Evolutionary conservation across 23 tunicate species (phyloP).

Genomic region (Oikopleura vanhoeffeni): DNA sequence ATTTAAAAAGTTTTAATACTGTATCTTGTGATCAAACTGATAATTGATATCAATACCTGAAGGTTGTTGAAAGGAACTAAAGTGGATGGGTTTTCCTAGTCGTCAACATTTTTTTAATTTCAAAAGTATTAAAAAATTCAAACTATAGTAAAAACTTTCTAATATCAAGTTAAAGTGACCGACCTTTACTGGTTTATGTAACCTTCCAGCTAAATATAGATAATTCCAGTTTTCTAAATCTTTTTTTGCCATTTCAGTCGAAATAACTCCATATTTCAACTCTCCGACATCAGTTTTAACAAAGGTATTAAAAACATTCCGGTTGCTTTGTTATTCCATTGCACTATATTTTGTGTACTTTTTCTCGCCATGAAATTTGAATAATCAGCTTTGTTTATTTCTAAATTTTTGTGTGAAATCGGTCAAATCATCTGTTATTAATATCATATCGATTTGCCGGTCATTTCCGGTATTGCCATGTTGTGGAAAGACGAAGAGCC

Average conservation of each 20-base stretch:
- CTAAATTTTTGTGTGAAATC: slow-evolving; percentile 40
- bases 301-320: slow-evolving; percentile 41
- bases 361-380: slow-evolving; percentile 22
- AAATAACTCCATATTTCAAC: slow-evolving; percentile 66
- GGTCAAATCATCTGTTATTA: slow-evolving; percentile 27
- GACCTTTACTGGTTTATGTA: slow-evolving; percentile 68
- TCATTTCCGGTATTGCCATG: slow-evolving; percentile 20
- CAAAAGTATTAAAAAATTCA: too few relatives aligned
- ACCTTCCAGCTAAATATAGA: slow-evolving; percentile 63
- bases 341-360: slow-evolving; percentile 18
- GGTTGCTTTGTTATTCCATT: slow-evolving; percentile 46
- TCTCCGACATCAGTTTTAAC: slow-evolving; percentile 27
- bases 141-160: too few relatives aligned
- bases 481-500: slow-evolving; percentile 94
- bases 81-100: too few relatives aligned
- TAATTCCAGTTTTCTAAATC: slow-evolving; percentile 52
- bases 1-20: too few relatives aligned
- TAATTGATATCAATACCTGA: too few relatives aligned
- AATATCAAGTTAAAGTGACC: too few relatives aligned
- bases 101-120: too few relatives aligned
- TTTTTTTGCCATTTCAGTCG: slow-evolving; percentile 21
- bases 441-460: slow-evolving; percentile 31
- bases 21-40: too few relatives aligned
- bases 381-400: slow-evolving; percentile 34
- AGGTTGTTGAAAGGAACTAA: too few relatives aligned